phyloP scores from a whole-genome alignment of 1,140 invertebrate genomes.

The Nautilus pompilius region DNA sequence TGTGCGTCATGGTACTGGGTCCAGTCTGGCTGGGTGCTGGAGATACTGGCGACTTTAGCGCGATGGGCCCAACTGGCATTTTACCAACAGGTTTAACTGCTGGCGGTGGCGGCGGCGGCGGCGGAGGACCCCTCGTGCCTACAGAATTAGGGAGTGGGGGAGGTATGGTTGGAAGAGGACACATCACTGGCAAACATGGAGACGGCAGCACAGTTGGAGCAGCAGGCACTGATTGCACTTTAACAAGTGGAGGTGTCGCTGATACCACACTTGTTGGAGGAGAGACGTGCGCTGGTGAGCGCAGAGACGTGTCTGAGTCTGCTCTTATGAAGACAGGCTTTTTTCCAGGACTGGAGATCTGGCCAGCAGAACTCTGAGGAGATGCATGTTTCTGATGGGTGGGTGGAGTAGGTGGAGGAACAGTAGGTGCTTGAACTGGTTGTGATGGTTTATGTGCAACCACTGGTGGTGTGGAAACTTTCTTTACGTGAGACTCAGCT shows the following conservation, averaged over 20 bases:
- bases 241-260: too few species aligned
- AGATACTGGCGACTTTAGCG: neutral
- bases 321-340: neutral
- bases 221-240: conserved; percentile 6
- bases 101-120: conserved; percentile 6
- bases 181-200: neutral
- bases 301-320: neutral
- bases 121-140: neutral
- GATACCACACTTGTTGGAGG: too few species aligned
- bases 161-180: conserved; percentile 4
- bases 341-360: neutral
- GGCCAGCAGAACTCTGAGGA: conserved; percentile 1
- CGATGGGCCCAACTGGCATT: neutral
- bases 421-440: neutral
- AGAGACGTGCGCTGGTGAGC: too few species aligned
- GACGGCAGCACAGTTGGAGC: conserved; percentile 4
- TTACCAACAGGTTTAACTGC: conserved; percentile 1
- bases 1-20: neutral
- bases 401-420: conserved; percentile 3
- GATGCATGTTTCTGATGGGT: conserved; percentile 1
- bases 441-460: conserved; percentile 4
- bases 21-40: conserved; percentile 5
- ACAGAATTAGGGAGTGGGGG: conserved; percentile 4
- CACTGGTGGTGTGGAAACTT: conserved; percentile 5
- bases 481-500: conserved; percentile 1